phyloP scores from a whole-genome alignment of 2,113 vertebrate species.

The Sterna hirundo region DNA sequence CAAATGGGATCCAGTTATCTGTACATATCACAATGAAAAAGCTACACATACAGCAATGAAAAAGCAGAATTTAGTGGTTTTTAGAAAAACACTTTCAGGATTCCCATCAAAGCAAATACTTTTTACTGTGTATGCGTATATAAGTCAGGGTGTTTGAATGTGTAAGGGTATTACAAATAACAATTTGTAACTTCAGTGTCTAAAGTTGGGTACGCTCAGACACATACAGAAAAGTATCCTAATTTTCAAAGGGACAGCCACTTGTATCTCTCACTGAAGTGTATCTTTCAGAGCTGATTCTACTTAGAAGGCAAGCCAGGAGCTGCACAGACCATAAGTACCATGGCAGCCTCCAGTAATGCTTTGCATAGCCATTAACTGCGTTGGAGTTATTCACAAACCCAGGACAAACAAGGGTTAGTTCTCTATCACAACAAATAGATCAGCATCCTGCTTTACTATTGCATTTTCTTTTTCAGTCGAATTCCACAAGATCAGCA shows the following conservation, averaged over 20 bases:
- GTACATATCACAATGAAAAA: background rate
- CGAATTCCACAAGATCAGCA: constrained; percentile 35
- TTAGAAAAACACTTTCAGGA: background rate
- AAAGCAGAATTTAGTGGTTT: background rate
- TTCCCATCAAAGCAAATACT: background rate
- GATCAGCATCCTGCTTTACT: background rate
- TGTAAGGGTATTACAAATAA: background rate
- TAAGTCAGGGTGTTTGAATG: background rate
- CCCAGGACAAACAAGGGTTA: background rate
- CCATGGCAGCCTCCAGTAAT: background rate
- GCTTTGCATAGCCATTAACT: background rate
- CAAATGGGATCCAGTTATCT: background rate
- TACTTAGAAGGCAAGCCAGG: background rate
- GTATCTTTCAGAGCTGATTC: background rate
- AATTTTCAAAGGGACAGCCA: background rate
- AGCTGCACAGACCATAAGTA: background rate
- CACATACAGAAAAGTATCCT: background rate
- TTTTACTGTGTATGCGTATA: background rate
- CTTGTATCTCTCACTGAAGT: background rate
- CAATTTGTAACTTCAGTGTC: background rate
- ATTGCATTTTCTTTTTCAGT: constrained; percentile 38
- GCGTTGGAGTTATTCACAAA: background rate
- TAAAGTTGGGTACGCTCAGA: background rate
- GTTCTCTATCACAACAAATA: background rate
- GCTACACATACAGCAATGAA: background rate